phyloP scores from a whole-genome alignment of 1,140 invertebrate species.

The silkworm (Bombyx mori) region DNA sequence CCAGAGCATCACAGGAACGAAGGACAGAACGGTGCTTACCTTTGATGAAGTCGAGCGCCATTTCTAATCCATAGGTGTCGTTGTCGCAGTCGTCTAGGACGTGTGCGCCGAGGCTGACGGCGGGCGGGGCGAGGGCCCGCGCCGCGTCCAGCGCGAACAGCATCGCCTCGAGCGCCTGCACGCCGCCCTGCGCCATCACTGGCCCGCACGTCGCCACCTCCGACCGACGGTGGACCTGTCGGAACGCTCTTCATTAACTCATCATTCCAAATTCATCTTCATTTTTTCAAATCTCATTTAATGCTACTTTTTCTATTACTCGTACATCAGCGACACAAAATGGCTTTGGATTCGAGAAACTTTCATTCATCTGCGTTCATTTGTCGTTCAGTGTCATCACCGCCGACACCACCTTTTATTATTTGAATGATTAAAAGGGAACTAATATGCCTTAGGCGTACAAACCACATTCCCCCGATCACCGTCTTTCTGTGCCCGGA shows the following conservation, averaged over 20 bases:
- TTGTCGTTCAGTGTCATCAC: no score
- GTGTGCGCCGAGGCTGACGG: conserved; percentile 87
- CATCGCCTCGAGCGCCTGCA: conserved; percentile 94
- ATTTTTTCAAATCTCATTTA: no score
- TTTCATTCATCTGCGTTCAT: no score
- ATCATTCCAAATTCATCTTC: no score
- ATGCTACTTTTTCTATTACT: no score
- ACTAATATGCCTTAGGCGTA: no score
- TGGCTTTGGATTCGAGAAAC: no score
- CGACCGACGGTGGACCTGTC: conserved; percentile 84
- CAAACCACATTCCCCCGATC: no score
- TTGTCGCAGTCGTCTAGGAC: conserved; percentile 96
- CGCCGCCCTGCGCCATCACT: conserved; percentile 94
- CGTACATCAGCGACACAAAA: no score
- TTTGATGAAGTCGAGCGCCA: conserved; percentile 97
- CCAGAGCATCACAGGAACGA: background rate
- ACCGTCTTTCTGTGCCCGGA: no score
- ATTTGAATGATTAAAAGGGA: no score
- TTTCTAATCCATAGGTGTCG: conserved; percentile 95
- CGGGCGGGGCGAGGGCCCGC: conserved; percentile 70
- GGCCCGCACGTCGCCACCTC: conserved; percentile 87
- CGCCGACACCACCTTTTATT: no score
- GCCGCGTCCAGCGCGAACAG: conserved; percentile 87
- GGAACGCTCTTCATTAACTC: background rate
- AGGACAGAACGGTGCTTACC: conserved; percentile 74